These are phyloP conservation scores for Hylia prasina DNA, from an alignment of 2,113 vertebrate genomes.

Conservation along the genomic window DNA sequence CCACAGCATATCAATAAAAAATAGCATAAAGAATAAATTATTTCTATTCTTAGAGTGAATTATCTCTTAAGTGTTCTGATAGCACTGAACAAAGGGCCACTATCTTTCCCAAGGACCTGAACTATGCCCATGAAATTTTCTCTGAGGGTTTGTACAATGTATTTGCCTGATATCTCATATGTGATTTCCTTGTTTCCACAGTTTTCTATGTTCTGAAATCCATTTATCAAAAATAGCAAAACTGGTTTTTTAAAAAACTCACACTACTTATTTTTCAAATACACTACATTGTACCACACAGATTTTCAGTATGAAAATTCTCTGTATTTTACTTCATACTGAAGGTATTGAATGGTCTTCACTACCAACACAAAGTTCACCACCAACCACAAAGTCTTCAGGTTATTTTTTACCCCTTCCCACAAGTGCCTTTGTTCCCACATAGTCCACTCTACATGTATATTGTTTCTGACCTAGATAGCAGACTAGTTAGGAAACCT, in stretches of 20 bases:
- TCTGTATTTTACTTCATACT: neutral
- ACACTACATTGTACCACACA: neutral
- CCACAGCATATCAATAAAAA: neutral
- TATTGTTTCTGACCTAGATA: fast-evolving
- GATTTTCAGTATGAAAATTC: neutral
- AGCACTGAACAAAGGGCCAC: neutral
- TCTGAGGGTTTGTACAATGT: neutral
- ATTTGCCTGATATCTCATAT: neutral
- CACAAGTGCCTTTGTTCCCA: neutral
- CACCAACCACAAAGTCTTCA: neutral
- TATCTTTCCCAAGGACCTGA: neutral
- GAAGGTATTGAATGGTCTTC: neutral
- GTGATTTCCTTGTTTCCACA: neutral
- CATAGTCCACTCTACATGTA: fast-evolving
- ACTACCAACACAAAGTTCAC: neutral
- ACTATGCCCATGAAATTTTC: neutral
- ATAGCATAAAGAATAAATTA: neutral
- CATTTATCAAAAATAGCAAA: neutral
- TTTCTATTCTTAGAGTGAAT: neutral
- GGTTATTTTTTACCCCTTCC: neutral
- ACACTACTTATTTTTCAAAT: neutral
- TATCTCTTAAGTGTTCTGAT: neutral
- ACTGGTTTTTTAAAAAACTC: neutral
- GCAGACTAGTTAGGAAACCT: neutral
- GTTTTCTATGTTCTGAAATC: neutral